Conservation (phyloP, 2,113 vertebrate species). For the Emydocephalus ijimae region DNA sequence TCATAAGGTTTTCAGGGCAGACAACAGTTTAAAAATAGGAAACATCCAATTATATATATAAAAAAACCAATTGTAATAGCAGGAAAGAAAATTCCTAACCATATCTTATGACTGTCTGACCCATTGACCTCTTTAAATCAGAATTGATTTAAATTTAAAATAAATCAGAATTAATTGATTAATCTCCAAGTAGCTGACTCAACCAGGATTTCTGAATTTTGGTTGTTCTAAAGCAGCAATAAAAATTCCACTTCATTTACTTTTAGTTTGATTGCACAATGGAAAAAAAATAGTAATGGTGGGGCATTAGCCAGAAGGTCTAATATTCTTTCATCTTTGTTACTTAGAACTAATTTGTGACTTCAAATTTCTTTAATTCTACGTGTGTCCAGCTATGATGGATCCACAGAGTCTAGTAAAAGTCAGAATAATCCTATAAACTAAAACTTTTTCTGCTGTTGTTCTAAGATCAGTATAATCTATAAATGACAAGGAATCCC, state of each 20-base stretch:
- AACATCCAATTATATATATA: background rate
- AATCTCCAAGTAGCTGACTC: background rate
- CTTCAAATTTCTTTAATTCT: background rate
- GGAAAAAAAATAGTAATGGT: background rate
- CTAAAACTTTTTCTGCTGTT: background rate
- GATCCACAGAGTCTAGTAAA: background rate
- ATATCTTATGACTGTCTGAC: background rate
- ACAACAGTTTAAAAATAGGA: background rate
- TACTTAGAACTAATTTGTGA: background rate
- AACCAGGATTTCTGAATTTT: background rate
- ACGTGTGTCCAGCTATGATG: background rate
- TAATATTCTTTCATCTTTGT: background rate
- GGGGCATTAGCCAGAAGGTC: background rate
- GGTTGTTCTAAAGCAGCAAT: background rate
- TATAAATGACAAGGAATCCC: background rate
- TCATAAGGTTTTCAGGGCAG: background rate
- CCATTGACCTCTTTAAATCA: background rate
- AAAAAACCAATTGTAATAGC: background rate
- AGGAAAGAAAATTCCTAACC: background rate
- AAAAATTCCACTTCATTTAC: background rate
- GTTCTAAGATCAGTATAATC: background rate
- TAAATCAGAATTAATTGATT: background rate
- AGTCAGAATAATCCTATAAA: background rate
- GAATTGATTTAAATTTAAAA: background rate
- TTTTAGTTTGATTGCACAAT: background rate